Conservation (phyloP, 2,113 vertebrate species). For the Cephalopholis sonnerati region DNA sequence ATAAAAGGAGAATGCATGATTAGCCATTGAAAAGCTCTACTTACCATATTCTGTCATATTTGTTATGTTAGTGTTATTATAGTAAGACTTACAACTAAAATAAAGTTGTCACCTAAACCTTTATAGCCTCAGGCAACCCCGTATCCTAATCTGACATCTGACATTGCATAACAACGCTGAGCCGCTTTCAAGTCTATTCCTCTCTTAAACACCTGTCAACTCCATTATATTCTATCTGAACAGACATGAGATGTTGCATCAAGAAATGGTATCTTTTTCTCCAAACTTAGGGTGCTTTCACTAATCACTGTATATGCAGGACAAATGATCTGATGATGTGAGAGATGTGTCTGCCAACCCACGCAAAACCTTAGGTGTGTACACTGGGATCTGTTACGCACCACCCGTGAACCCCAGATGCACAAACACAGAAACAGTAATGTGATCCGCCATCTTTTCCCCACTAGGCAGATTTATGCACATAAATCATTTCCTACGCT, state of each 20-base stretch:
- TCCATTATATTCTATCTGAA: slow-evolving; percentile 24
- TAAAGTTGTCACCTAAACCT: slow-evolving; percentile 2
- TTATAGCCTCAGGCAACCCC: slow-evolving; percentile 16
- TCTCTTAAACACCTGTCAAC: slow-evolving; percentile 40
- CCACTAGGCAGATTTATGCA: slow-evolving; percentile 80
- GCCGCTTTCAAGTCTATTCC: slow-evolving; percentile 10
- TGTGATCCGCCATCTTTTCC: slow-evolving; percentile 78
- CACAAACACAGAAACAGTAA: slow-evolving; percentile 84
- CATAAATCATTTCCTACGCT: slow-evolving; percentile 86
- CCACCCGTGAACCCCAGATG: slow-evolving; percentile 83
- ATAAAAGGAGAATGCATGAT: slow-evolving; percentile 1
- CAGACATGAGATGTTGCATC: slow-evolving; percentile 41
- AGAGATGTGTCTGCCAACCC: slow-evolving; percentile 80
- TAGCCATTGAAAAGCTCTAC: background rate
- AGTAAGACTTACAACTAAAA: background rate
- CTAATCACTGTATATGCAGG: slow-evolving; percentile 72
- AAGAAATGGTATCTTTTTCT: slow-evolving; percentile 44
- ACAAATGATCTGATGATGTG: slow-evolving; percentile 80
- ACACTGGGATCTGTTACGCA: slow-evolving; percentile 79
- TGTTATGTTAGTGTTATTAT: slow-evolving; percentile 7
- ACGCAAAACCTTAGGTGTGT: slow-evolving; percentile 82
- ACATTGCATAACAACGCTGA: slow-evolving; percentile 23
- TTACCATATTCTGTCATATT: background rate
- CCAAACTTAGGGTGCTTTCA: slow-evolving; percentile 49
- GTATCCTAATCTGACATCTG: background rate